Evolutionary conservation across 2,797 vertebrate genomes (phyloP).

Genomic region (Hoplostethus mediterraneus): DNA sequence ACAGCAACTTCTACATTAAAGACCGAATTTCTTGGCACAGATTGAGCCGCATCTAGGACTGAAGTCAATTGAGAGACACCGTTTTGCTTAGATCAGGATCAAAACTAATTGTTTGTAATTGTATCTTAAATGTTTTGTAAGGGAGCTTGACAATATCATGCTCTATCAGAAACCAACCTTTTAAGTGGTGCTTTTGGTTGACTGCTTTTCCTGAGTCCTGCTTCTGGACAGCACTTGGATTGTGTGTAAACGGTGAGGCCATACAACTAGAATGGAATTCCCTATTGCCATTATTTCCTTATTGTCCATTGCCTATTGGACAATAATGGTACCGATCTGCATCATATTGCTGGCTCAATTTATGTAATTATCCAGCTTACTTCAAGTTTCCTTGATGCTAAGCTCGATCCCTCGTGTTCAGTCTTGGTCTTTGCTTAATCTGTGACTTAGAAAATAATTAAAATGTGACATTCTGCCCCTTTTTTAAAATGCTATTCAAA

Average conservation of each 20-base stretch:
- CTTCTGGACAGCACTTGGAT: too few relatives aligned
- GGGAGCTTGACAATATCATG: neutral
- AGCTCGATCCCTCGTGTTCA: neutral
- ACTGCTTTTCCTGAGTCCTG: too few relatives aligned
- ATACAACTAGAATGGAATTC: neutral
- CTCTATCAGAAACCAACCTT: neutral
- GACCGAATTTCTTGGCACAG: slow-evolving; percentile 1
- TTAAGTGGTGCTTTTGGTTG: too few relatives aligned
- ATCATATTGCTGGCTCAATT: neutral
- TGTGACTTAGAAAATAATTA: slow-evolving; percentile 26
- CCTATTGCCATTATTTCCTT: neutral
- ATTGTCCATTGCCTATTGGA: neutral
- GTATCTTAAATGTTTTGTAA: neutral
- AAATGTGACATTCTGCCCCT: slow-evolving; percentile 29
- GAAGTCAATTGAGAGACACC: neutral
- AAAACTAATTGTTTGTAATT: neutral
- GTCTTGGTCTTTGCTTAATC: slow-evolving; percentile 61
- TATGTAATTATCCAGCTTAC: neutral
- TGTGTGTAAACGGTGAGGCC: neutral
- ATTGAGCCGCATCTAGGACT: slow-evolving; percentile 42
- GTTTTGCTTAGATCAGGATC: neutral
- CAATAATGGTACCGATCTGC: neutral
- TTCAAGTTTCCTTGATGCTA: neutral
- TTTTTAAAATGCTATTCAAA: slow-evolving; percentile 28
- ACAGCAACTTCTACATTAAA: slow-evolving; percentile 12